Percentiles rank a stretch among this genome's conserved stretches.
Evolutionary conservation across 2,113 vertebrate genomes (phyloP).

Genomic region (Siniperca chuatsi): DNA sequence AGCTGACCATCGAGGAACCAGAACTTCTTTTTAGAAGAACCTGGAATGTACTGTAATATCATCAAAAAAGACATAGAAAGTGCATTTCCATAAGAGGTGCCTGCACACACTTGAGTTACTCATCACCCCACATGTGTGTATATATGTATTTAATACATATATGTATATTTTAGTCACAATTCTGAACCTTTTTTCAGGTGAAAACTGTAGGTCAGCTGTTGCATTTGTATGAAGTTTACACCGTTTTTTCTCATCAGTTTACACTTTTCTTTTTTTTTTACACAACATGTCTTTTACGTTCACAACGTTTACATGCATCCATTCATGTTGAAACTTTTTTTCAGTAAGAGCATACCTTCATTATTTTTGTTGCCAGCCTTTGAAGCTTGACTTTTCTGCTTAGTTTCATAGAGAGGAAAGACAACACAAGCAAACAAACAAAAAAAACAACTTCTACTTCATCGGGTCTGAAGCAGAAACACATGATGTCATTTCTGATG

Average conservation of each 20-base stretch:
- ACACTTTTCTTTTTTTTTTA: conserved; percentile 23
- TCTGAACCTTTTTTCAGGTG: conserved; percentile 57
- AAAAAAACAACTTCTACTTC: conserved; percentile 82
- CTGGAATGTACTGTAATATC: conserved; percentile 80
- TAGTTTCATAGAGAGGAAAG: conserved; percentile 27
- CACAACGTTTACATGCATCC: conserved; percentile 41
- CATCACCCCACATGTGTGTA: conserved; percentile 50
- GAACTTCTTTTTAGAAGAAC: conserved; percentile 65
- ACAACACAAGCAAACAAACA: conserved; percentile 48
- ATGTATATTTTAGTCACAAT: conserved; percentile 55
- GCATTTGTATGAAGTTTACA: conserved; percentile 76
- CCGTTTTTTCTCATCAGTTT: conserved; percentile 47
- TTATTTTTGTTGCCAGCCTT: conserved; percentile 58
- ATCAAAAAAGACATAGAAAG: conserved; percentile 36
- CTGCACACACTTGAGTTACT: conserved; percentile 79
- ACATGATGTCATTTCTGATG: conserved; percentile 85
- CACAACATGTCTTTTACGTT: conserved; percentile 65
- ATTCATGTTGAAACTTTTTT: conserved; percentile 64
- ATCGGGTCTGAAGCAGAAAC: conserved; percentile 82
- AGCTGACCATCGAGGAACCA: conserved; percentile 78
- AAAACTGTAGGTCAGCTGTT: conserved; percentile 50
- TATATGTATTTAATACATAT: conserved; percentile 40
- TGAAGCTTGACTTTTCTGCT: conserved; percentile 60
- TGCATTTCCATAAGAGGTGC: conserved; percentile 81
- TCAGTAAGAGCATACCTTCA: conserved; percentile 19